Evolutionary conservation across 2,113 vertebrate genomes (phyloP).

Genomic region (Pomatostomus ruficeps): DNA sequence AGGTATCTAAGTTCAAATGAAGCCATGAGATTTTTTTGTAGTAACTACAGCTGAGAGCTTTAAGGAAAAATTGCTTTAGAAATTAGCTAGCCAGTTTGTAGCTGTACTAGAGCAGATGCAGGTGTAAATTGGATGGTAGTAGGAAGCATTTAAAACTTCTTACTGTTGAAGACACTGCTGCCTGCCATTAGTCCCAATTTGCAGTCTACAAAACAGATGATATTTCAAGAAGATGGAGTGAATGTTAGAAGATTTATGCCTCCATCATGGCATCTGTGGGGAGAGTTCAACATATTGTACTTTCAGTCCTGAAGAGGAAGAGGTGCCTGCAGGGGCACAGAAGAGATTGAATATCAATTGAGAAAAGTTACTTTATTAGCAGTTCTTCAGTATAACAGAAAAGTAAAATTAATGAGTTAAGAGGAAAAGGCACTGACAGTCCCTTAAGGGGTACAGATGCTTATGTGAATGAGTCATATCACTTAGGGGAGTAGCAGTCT

Average conservation of each 20-base stretch:
- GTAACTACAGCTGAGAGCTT: neutral
- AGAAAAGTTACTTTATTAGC: conserved; percentile 32
- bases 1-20: neutral
- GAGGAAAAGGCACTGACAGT: neutral
- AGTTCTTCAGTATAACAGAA: neutral
- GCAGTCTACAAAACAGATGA: neutral
- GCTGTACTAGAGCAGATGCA: neutral
- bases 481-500: neutral
- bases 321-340: neutral
- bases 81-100: neutral
- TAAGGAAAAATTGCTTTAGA: neutral
- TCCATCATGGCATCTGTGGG: neutral
- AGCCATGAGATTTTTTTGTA: neutral
- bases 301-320: neutral
- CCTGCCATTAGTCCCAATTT: neutral
- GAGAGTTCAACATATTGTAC: neutral
- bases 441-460: conserved; percentile 12
- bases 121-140: neutral
- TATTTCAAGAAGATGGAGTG: neutral
- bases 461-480: conserved; percentile 22
- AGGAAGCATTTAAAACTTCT: neutral
- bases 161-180: neutral
- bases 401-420: conserved; percentile 32
- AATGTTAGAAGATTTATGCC: neutral
- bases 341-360: neutral